Evolutionary conservation across 2,797 vertebrate species (phyloP), one percentile per base, ranked within the genome.

Genomic region (Distichodus sexfasciatus): DNA sequence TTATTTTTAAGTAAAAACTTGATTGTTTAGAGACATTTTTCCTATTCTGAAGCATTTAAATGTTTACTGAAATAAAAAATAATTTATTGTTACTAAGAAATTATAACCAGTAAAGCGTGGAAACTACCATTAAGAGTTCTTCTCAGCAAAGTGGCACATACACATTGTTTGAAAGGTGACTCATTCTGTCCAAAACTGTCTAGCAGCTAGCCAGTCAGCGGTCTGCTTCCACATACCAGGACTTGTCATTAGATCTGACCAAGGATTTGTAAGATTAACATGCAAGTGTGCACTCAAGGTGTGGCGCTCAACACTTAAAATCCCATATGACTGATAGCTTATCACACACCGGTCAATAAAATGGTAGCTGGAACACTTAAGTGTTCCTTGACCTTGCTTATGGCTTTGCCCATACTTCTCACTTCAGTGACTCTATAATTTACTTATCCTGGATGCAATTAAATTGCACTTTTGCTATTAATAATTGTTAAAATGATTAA

Each of bases 311-410:
- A 19, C 4, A 12, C 21, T 58, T 58, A 0, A 6, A 31, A 55
- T 50, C 43, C 61, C 7, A 4, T 17, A 26, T 60, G 46, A 50
- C 55, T 1, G 54, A 50, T 60, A 69, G 48, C 41, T 57, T 66
- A 66, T 68, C 54, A 1, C 14, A 1, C 4, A 14, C 23, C 29
- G 31, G 38, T 60, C 58, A 17, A 19, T 19, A 21, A 14, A 28
- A 23, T 6, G 1, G 2, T 4, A 23, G 15, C 21, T 6, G 11
- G 11, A 29, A 29, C 19, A 24, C 24, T 41, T n/a, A 23, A 26
- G 43, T 14, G 15, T 11, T 8, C 9, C 7, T 4, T 14, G 28
- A 54, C 47, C 28, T 53, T 68, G 53, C 29, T 51, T 4, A 3
- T 6, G 23, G 17, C 31, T 19, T 9, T 3, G 7, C 2, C 7